These are phyloP conservation scores for Heliangelus exortis DNA, from an alignment of 2,797 vertebrate genomes.

Conservation along the genomic window DNA sequence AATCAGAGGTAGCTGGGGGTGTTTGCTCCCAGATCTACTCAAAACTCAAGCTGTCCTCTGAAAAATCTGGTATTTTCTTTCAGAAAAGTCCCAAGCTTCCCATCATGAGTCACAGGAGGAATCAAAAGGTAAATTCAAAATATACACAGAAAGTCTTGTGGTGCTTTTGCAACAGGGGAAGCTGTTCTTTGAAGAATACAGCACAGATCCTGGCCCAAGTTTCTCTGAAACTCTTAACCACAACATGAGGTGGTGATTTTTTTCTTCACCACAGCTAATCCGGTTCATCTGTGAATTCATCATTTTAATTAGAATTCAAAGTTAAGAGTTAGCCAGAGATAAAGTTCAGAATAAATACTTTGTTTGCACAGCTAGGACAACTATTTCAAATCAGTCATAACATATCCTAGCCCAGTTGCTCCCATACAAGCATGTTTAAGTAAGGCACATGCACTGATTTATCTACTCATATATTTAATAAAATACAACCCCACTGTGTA, in stretches of 20 bases:
- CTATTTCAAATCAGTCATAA: not conserved
- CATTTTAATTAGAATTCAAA: not conserved
- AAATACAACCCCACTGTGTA: not conserved
- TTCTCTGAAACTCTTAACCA: slow-evolving; percentile 7
- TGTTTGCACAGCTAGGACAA: not conserved
- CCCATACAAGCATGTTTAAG: not conserved
- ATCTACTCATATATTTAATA: not conserved
- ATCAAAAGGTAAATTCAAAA: not conserved
- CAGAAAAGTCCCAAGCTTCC: not conserved
- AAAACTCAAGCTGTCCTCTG: not conserved
- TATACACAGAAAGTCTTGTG: not conserved
- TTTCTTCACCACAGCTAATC: not conserved
- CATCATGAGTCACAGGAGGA: not conserved
- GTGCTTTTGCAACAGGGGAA: not conserved
- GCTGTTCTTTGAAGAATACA: not conserved
- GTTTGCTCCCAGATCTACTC: not conserved
- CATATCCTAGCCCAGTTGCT: not conserved
- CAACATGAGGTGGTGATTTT: not conserved
- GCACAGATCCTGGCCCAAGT: not conserved
- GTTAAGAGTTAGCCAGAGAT: not conserved
- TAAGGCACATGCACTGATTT: not conserved
- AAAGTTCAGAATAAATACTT: not conserved
- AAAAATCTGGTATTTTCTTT: not conserved
- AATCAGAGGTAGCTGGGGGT: not conserved
- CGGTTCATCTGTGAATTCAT: not conserved